Conservation (phyloP, 2,888 invertebrate species). For the Drosophila kambysellisi region DNA sequence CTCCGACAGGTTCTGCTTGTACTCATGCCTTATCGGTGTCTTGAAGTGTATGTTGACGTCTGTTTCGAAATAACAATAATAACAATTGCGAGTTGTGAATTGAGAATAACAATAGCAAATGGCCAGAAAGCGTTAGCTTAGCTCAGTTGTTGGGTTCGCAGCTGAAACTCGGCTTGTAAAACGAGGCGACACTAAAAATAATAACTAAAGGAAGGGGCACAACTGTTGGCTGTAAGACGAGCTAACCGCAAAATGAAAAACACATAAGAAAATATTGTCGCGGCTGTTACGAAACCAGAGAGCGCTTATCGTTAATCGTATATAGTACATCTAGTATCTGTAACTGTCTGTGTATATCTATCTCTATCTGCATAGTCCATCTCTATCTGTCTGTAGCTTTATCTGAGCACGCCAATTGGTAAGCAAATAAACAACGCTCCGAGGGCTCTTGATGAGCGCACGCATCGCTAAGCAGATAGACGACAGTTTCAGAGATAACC, state of each 20-base stretch:
- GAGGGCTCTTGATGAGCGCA: slow-evolving; percentile 26
- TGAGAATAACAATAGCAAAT: slow-evolving; percentile 22
- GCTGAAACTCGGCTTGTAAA: slow-evolving; percentile 8
- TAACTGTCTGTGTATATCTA: slow-evolving; percentile 22
- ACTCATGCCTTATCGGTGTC: slow-evolving; percentile 94
- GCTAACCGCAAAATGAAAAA: slow-evolving; percentile 64
- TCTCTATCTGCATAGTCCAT: slow-evolving; percentile 7
- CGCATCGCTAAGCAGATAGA: slow-evolving; percentile 45
- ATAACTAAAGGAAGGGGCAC: slow-evolving; percentile 20
- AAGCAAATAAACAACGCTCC: slow-evolving; percentile 71
- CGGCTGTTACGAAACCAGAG: slow-evolving; percentile 62
- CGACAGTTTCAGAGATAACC: slow-evolving; percentile 35
- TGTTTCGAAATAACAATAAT: slow-evolving; percentile 95
- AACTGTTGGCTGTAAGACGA: slow-evolving; percentile 63
- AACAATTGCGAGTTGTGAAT: slow-evolving; percentile 90
- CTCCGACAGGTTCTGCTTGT: slow-evolving; percentile 94
- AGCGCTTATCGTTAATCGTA: slow-evolving; percentile 54
- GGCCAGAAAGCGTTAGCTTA: slow-evolving; percentile 1
- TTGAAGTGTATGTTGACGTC: slow-evolving; percentile 98
- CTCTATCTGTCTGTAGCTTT: slow-evolving; percentile 29
- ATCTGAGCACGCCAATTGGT: slow-evolving; percentile 64
- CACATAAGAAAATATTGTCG: slow-evolving; percentile 41
- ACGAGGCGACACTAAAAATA: slow-evolving; percentile 29
- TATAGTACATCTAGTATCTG: slow-evolving; percentile 14
- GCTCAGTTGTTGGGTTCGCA: neutral